phyloP scores from a whole-genome alignment of 1,140 invertebrate species.

The Tetraneura akinire region DNA sequence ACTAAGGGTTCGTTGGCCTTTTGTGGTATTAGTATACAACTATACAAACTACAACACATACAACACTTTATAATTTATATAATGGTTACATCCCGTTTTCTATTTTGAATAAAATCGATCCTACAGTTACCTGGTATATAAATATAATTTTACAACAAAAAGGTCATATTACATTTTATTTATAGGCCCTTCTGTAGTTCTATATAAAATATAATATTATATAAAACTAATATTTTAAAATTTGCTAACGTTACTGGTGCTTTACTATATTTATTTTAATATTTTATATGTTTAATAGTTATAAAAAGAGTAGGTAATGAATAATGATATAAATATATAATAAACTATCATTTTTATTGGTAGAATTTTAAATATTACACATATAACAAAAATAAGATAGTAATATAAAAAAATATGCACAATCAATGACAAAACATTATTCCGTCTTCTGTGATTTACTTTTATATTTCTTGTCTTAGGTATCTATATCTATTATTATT shows the following conservation, averaged over 20 bases:
- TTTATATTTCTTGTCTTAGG: background rate
- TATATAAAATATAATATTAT: background rate
- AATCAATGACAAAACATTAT: conserved; percentile 19
- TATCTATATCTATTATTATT: background rate
- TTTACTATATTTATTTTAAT: too few species aligned
- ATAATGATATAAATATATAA: background rate
- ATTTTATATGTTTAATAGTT: background rate
- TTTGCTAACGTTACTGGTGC: too few species aligned
- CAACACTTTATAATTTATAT: too few species aligned
- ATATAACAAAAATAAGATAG: background rate
- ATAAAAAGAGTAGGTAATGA: background rate
- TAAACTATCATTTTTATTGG: too few species aligned
- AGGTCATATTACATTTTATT: background rate
- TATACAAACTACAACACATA: too few species aligned
- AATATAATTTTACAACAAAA: too few species aligned
- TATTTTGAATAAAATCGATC: conserved; percentile 5
- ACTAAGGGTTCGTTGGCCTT: background rate
- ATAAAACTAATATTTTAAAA: too few species aligned
- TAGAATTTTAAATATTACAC: conserved; percentile 25
- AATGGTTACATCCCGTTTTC: background rate
- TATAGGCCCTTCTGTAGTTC: background rate
- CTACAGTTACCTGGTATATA: too few species aligned
- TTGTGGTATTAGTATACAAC: too few species aligned
- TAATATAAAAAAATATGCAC: background rate
- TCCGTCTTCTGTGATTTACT: background rate